A percentile compares a stretch with the other conserved stretches of the same genome.
These are phyloP conservation scores for Neuroterus valhalla DNA, from an alignment of 1,140 invertebrate genomes.

Conservation along the genomic window DNA sequence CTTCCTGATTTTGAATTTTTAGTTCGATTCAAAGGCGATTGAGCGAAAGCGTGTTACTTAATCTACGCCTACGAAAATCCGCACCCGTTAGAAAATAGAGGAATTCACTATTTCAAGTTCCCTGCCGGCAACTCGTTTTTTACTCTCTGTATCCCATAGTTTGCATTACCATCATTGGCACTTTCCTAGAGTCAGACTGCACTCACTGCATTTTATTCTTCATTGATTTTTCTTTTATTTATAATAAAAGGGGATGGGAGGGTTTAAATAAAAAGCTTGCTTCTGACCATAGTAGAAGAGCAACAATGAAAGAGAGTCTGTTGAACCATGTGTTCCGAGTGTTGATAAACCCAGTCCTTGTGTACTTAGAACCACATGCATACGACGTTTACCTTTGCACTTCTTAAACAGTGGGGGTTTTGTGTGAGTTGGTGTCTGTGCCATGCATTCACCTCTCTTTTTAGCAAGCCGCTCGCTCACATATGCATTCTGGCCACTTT, in stretches of 20 bases:
- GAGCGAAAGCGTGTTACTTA: constrained; percentile 13
- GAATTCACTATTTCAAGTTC: neutral
- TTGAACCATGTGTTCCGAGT: constrained; percentile 27
- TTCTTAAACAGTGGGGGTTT: constrained; percentile 21
- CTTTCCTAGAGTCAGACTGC: neutral
- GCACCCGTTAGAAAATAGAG: constrained; percentile 5
- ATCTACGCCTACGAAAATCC: constrained; percentile 7
- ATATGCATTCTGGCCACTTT: constrained; percentile 52
- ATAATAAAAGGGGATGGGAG: too few relatives aligned
- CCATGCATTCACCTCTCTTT: constrained; percentile 18
- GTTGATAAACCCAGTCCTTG: constrained; percentile 25
- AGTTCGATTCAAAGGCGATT: constrained; percentile 2
- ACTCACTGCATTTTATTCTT: too few relatives aligned
- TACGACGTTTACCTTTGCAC: constrained; percentile 22
- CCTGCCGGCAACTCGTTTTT: neutral
- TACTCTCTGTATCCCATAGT: neutral
- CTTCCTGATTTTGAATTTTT: neutral
- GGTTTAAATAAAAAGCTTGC: too few relatives aligned
- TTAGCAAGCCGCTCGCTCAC: constrained; percentile 39
- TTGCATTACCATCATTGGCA: neutral
- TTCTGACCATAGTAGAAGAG: neutral
- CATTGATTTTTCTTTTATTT: too few relatives aligned
- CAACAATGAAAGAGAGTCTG: constrained; percentile 29
- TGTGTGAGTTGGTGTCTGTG: constrained; percentile 21
- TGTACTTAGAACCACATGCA: constrained; percentile 16